These are phyloP conservation scores for Phrynosoma blainvillii DNA, from an alignment of 2,113 vertebrate species.

Conservation along the genomic window DNA sequence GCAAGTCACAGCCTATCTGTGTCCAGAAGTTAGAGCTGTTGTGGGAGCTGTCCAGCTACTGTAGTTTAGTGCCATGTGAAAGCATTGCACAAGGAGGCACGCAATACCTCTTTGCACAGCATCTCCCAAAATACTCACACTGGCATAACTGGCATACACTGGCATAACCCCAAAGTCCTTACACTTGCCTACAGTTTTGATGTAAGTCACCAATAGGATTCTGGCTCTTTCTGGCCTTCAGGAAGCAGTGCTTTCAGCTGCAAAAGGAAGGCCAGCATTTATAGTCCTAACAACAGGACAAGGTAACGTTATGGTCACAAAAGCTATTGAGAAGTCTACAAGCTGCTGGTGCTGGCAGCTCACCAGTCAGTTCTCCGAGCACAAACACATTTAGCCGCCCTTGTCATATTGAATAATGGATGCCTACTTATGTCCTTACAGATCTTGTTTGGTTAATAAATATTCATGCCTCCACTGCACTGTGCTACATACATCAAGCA, in stretches of 20 bases:
- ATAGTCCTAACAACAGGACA: neutral
- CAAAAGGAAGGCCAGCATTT: neutral
- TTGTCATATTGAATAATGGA: constrained; percentile 36
- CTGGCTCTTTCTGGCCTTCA: neutral
- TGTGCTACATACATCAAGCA: neutral
- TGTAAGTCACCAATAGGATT: too few relatives aligned
- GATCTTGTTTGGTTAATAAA: constrained; percentile 28
- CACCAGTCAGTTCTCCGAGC: neutral
- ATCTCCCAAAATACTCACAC: too few relatives aligned
- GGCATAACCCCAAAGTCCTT: too few relatives aligned
- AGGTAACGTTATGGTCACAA: neutral
- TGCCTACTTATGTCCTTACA: constrained; percentile 33
- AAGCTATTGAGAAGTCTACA: neutral
- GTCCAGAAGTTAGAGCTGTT: too few relatives aligned
- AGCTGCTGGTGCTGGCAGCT: neutral
- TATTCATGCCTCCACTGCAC: constrained; percentile 5
- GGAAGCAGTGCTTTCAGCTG: neutral
- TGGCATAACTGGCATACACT: too few relatives aligned
- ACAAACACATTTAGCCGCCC: constrained; percentile 14
- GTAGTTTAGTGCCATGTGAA: too few relatives aligned
- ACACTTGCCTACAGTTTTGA: too few relatives aligned
- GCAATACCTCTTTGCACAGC: too few relatives aligned
- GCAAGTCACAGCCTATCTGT: too few relatives aligned
- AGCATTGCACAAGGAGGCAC: too few relatives aligned
- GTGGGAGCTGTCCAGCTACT: too few relatives aligned